Percentiles rank a stretch among this genome's conserved stretches.
Evolutionary conservation across 1,140 invertebrate genomes (phyloP).

Genomic region (Pseudomyrmex concolor): DNA sequence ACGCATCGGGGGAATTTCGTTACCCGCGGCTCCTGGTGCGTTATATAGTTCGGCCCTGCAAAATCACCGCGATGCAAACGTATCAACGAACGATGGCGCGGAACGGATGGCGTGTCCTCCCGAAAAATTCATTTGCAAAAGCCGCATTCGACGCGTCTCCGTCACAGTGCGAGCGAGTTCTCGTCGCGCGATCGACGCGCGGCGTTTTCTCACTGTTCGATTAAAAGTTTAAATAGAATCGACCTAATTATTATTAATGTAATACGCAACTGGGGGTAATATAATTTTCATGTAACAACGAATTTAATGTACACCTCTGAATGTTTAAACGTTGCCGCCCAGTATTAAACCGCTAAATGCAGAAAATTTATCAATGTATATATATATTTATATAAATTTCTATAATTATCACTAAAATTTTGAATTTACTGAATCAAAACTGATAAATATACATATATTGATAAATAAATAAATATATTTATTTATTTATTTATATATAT

Average conservation of each 20-base stretch:
- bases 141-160: conserved; percentile 51
- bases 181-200: conserved; percentile 12
- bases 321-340: conserved; percentile 34
- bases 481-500: too few relatives aligned
- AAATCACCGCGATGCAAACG: conserved; percentile 57
- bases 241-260: conserved; percentile 59
- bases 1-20: conserved; percentile 68
- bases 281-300: conserved; percentile 47
- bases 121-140: conserved; percentile 69
- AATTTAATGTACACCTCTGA: conserved; percentile 36
- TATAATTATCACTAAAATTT: neutral
- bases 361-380: conserved; percentile 25
- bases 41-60: conserved; percentile 59
- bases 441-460: too few relatives aligned
- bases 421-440: neutral
- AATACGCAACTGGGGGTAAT: conserved; percentile 22
- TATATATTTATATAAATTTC: conserved; percentile 17
- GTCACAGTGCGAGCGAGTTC: conserved; percentile 14
- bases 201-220: conserved; percentile 30
- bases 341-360: conserved; percentile 32
- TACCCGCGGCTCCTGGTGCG: conserved; percentile 60
- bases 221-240: conserved; percentile 48
- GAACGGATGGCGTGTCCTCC: conserved; percentile 53
- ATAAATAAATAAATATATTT: too few relatives aligned
- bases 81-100: conserved; percentile 39